Percentiles rank a stretch among this genome's conserved stretches.
These are phyloP conservation scores for Gorsachius magnificus DNA, from an alignment of 2,797 vertebrate genomes.

Conservation along the genomic window DNA sequence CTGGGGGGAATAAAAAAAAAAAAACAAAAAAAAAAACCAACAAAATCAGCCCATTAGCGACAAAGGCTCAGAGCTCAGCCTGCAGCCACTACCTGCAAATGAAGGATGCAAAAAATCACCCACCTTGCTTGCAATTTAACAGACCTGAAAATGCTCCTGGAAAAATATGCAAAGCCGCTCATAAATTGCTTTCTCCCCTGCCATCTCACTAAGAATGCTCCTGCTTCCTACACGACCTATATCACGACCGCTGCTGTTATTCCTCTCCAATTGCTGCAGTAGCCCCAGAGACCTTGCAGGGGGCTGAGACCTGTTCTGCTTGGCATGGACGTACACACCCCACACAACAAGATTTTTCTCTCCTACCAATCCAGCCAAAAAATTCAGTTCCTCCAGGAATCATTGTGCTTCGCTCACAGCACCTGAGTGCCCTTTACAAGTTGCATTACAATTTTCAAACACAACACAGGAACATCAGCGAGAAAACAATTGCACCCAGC, in stretches of 20 bases:
- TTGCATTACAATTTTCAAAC: background rate
- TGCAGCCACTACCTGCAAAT: background rate
- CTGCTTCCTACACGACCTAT: background rate
- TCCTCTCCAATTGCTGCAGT: background rate
- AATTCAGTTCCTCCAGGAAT: background rate
- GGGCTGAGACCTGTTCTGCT: background rate
- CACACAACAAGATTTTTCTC: rapidly evolving
- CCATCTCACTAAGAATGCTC: background rate
- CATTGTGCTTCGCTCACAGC: rapidly evolving
- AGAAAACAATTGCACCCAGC: background rate
- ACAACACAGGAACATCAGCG: background rate
- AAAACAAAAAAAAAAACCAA: background rate
- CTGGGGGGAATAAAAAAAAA: rapidly evolving
- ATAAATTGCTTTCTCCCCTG: background rate
- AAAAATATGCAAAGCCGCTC: background rate
- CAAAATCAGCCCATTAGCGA: background rate
- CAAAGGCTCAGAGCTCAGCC: background rate
- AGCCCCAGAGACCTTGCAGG: background rate
- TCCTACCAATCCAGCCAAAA: background rate
- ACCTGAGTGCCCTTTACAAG: background rate
- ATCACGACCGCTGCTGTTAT: rapidly evolving
- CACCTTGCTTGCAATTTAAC: rapidly evolving
- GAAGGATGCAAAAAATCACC: background rate
- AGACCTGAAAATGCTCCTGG: background rate
- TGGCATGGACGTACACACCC: background rate